Evolutionary conservation across 2,797 vertebrate species (phyloP), one percentile per base, ranked within the genome.

Genomic region (Sardinella longiceps): DNA sequence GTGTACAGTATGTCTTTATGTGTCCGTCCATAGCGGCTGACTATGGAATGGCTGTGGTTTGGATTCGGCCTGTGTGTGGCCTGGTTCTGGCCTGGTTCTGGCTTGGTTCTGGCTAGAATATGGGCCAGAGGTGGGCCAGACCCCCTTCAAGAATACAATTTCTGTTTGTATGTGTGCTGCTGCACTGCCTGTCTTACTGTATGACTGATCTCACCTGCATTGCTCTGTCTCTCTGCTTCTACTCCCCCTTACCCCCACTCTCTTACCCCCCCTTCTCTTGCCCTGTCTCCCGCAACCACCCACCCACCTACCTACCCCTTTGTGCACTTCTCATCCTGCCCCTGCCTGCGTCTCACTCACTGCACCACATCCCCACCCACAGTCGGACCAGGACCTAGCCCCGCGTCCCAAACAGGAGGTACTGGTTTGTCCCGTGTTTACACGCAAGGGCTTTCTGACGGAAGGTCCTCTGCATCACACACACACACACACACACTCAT

Each of bases 381-480:
- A 97, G 95, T 96, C 88, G 97, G 98, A 99, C 93, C 96, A 97
- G 92, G 97, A 99, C 94, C 94, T 96, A 95, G 97, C 96, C 89
- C 96, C 96, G 91, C 96, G 97, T 94, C 97, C 97, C 95, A 99
- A 98, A 94, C 97, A 98, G 96, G 98, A 99, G 98, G 98, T 99
- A 99, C 96, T 91, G 89, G 90, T 89, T 89, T 90, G 90, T 88
- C 85, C 90, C 81, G 18, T 23, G 30, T 58, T 20, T 14, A 74
- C 30, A 39, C 15, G 33, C 33, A 39, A 74, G 66, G 66, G 39
- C 66, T 74, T 39, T 74, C 33, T 74, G 66, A 74, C 33, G 3
- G 5, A 33, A 74, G 39, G 66, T 39, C 66, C 33, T 74, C 33
- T 74, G 33, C 87, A 18, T 87, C 58, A 88, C 87, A 84, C 90